Percentiles rank a stretch among this genome's conserved stretches.
Conservation (phyloP, 1,140 invertebrate genomes). For the Neodiprion fabricii region DNA sequence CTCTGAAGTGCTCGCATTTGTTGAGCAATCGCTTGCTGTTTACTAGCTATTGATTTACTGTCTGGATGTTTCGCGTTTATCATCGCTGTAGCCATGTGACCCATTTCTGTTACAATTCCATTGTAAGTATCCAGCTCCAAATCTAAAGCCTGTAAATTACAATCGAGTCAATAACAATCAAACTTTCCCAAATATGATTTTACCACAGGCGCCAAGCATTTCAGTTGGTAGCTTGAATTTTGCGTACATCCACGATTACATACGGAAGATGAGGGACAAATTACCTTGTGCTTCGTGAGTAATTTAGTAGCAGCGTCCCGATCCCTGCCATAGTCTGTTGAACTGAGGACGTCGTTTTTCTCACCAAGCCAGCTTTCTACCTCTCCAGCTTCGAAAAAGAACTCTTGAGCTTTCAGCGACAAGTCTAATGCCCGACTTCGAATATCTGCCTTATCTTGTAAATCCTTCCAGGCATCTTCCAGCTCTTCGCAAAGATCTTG, state of each 20-base stretch:
- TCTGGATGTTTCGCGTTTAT: conserved; percentile 80
- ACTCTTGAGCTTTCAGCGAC: conserved; percentile 88
- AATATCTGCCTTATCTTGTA: conserved; percentile 73
- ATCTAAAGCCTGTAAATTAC: conserved; percentile 75
- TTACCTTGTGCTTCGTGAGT: conserved; percentile 89
- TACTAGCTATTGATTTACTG: conserved; percentile 77
- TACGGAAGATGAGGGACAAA: conserved; percentile 10
- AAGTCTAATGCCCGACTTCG: conserved; percentile 82
- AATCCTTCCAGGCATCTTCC: conserved; percentile 72
- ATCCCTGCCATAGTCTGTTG: conserved; percentile 86
- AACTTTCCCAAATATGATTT: conserved; percentile 21
- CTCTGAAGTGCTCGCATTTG: conserved; percentile 84
- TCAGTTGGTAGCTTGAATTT: conserved; percentile 14
- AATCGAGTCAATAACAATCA: conserved; percentile 10
- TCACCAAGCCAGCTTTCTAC: conserved; percentile 93
- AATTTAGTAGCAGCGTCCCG: conserved; percentile 89
- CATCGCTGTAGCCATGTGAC: conserved; percentile 82
- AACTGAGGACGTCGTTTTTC: conserved; percentile 80
- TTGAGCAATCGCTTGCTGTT: conserved; percentile 79
- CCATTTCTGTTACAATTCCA: conserved; percentile 92
- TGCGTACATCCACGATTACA: neutral
- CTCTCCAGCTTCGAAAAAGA: conserved; percentile 88
- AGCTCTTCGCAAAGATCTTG: conserved; percentile 70
- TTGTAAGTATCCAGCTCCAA: conserved; percentile 93
- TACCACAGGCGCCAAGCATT: neutral